phyloP scores from a whole-genome alignment of 2,113 vertebrate genomes.

The Callionymus lyra region DNA sequence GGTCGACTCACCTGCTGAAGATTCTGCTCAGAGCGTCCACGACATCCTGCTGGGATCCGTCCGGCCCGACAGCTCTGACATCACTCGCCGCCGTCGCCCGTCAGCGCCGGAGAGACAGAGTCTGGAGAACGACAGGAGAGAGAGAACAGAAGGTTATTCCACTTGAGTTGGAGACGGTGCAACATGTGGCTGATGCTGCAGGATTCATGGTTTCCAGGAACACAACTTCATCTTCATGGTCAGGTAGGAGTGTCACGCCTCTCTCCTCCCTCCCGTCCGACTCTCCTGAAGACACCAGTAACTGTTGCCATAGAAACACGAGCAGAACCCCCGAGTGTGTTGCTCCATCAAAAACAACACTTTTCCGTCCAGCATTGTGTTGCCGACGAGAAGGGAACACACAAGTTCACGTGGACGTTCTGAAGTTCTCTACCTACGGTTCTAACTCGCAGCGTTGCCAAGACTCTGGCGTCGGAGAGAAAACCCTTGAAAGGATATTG shows the following conservation, averaged over 20 bases:
- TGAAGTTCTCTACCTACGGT: no score
- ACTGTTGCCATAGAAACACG: conserved; percentile 63
- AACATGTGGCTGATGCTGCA: not conserved
- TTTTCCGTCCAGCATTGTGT: no score
- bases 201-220: no score
- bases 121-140: not conserved
- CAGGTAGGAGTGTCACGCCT: conserved; percentile 27
- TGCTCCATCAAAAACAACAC: conserved; percentile 32
- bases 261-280: conserved; percentile 24
- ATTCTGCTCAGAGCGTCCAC: conserved; percentile 27
- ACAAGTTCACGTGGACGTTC: no score
- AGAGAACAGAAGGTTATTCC: no score
- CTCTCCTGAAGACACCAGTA: conserved; percentile 48
- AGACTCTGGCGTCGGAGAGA: no score
- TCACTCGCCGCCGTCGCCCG: conserved; percentile 30
- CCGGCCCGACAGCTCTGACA: conserved; percentile 27
- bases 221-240: no score
- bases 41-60: conserved; percentile 24
- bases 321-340: conserved; percentile 42
- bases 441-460: no score
- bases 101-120: conserved; percentile 24
- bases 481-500: no score
- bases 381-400: no score
- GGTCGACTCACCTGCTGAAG: no score
- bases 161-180: conserved; percentile 1